Percentiles rank a stretch among this genome's conserved stretches.
phyloP scores from a whole-genome alignment of 2,113 vertebrate species.

The Ceyx margarethae region DNA sequence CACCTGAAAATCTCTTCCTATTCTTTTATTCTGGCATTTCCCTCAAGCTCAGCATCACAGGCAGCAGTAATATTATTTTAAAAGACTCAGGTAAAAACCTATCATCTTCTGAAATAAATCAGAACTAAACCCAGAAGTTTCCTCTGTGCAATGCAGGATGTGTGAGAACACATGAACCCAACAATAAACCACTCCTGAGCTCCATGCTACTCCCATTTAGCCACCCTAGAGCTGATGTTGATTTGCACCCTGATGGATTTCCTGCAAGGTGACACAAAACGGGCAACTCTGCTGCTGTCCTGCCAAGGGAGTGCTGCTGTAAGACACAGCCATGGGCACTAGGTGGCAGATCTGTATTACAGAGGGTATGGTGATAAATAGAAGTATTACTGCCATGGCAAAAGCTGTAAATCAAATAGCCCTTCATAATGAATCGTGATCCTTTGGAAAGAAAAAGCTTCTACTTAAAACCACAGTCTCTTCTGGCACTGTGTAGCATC shows the following conservation, averaged over 20 bases:
- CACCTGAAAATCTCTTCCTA: background rate
- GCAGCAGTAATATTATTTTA: background rate
- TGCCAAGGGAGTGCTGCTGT: background rate
- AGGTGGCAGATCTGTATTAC: conserved; percentile 54
- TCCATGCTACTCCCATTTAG: background rate
- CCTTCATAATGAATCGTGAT: background rate
- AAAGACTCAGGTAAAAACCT: background rate
- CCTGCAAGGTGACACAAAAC: background rate
- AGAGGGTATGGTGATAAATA: accelerated
- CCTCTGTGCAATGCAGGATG: accelerated
- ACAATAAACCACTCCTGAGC: background rate
- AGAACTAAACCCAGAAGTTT: background rate
- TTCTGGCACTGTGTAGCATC: background rate
- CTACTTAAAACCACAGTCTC: background rate
- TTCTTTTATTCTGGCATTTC: background rate
- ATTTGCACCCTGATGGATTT: background rate
- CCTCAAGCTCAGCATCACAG: background rate
- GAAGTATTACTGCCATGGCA: background rate
- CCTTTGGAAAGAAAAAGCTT: background rate
- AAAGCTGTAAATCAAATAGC: background rate
- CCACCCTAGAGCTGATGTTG: background rate
- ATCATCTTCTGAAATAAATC: background rate
- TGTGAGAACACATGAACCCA: background rate
- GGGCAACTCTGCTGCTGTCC: background rate
- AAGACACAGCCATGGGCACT: background rate